Conservation (phyloP, 1,140 invertebrate species). For the Halyomorpha halys region DNA sequence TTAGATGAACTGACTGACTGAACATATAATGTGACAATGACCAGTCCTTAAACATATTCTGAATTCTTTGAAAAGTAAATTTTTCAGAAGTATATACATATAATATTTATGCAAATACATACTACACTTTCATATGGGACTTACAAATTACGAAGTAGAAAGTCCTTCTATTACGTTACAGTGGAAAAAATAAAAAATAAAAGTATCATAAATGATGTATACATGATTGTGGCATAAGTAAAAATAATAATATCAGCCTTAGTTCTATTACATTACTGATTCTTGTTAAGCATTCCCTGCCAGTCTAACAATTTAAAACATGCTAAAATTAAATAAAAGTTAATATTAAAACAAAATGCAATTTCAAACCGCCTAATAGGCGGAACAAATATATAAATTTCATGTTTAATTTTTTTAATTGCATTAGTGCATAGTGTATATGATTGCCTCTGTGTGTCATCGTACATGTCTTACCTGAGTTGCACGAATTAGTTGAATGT, state of each 20-base stretch:
- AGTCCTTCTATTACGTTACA: neutral
- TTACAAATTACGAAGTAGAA: no score
- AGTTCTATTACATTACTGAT: neutral
- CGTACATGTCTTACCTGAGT: slow-evolving; percentile 47
- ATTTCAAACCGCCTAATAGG: neutral
- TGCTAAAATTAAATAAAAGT: slow-evolving; percentile 6
- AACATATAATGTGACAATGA: no score
- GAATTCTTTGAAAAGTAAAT: no score
- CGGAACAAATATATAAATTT: neutral
- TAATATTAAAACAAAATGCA: slow-evolving; percentile 13
- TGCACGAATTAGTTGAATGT: slow-evolving; percentile 54
- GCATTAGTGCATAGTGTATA: neutral
- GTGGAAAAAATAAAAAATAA: neutral
- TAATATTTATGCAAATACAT: no score
- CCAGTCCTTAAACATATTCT: no score
- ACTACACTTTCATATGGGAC: no score
- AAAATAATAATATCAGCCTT: neutral
- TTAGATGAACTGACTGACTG: no score
- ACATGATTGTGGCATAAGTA: neutral
- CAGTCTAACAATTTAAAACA: slow-evolving; percentile 13
- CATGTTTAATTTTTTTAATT: neutral
- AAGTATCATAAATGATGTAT: slow-evolving; percentile 7
- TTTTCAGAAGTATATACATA: no score
- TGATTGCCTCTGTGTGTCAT: slow-evolving; percentile 1
- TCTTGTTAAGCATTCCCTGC: slow-evolving; percentile 6